Percentiles rank a stretch among this genome's conserved stretches.
phyloP scores from a whole-genome alignment of 2,113 vertebrate genomes.

The Callithrix jacchus region DNA sequence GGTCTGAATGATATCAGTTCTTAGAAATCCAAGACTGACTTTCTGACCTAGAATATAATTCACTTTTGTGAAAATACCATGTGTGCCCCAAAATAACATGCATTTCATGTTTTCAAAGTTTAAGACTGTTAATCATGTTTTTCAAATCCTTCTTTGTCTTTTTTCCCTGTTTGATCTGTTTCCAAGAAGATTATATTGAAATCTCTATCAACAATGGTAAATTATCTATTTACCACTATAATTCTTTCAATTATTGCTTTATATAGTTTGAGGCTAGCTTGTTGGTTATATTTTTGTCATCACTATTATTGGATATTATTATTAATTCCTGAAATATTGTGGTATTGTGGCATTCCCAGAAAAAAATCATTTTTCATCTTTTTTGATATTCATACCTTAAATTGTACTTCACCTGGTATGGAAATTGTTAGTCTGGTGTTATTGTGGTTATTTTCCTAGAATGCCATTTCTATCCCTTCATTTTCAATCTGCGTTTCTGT shows the following conservation, averaged over 20 bases:
- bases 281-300: conserved; percentile 25
- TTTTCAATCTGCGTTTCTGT: conserved; percentile 44
- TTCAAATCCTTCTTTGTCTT: conserved; percentile 18
- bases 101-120: neutral
- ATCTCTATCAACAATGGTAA: conserved; percentile 13
- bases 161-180: conserved; percentile 47
- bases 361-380: conserved; percentile 24
- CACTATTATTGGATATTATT: too few species aligned
- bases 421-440: conserved; percentile 16
- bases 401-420: conserved; percentile 29
- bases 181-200: conserved; percentile 55
- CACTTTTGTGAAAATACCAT: conserved; percentile 13
- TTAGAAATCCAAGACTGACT: neutral
- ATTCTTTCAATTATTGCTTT: conserved; percentile 60
- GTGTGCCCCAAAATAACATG: conserved; percentile 30
- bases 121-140: neutral
- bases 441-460: conserved; percentile 51
- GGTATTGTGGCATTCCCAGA: conserved; percentile 32
- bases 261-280: neutral
- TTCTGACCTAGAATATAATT: neutral
- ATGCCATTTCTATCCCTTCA: conserved; percentile 36
- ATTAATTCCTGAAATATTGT: conserved; percentile 65
- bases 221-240: conserved; percentile 53
- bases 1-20: neutral
- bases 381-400: conserved; percentile 42